Conservation (phyloP, 2,113 vertebrate species). For the Hiodon alosoides region DNA sequence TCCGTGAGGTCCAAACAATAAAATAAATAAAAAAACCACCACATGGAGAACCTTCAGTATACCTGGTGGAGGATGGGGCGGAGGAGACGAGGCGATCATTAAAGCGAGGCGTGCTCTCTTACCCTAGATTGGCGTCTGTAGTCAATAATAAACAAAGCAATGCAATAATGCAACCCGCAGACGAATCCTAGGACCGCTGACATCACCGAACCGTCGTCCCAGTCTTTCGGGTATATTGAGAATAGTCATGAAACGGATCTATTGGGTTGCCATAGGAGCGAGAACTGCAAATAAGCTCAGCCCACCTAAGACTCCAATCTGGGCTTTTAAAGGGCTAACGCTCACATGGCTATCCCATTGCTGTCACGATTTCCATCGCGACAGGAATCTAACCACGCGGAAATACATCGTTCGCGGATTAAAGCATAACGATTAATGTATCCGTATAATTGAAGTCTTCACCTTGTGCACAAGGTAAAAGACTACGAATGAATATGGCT, state of each 20-base stretch:
- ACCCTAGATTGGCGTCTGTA: conserved; percentile 30
- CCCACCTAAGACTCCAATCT: conserved; percentile 69
- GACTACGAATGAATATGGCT: too few species aligned
- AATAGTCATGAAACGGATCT: conserved; percentile 77
- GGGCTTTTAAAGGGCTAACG: conserved; percentile 60
- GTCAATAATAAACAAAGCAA: conserved; percentile 46
- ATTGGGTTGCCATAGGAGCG: conserved; percentile 83
- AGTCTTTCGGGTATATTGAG: conserved; percentile 62
- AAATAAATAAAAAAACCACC: conserved; percentile 25
- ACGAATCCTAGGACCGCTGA: conserved; percentile 55
- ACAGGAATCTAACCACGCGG: neutral
- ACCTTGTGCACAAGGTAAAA: too few species aligned
- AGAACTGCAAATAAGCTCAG: conserved; percentile 69
- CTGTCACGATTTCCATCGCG: neutral
- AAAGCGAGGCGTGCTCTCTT: conserved; percentile 59
- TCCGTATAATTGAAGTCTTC: too few species aligned
- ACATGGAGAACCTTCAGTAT: conserved; percentile 53
- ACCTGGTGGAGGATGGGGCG: conserved; percentile 54
- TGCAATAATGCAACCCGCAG: conserved; percentile 33
- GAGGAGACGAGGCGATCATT: conserved; percentile 47
- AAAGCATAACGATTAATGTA: too few species aligned
- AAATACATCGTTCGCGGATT: too few species aligned
- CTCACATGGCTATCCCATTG: conserved; percentile 6
- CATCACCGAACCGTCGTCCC: conserved; percentile 69
- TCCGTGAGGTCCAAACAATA: conserved; percentile 31